phyloP scores from a whole-genome alignment of 2,797 vertebrate genomes.

The Nannoperca australis region DNA sequence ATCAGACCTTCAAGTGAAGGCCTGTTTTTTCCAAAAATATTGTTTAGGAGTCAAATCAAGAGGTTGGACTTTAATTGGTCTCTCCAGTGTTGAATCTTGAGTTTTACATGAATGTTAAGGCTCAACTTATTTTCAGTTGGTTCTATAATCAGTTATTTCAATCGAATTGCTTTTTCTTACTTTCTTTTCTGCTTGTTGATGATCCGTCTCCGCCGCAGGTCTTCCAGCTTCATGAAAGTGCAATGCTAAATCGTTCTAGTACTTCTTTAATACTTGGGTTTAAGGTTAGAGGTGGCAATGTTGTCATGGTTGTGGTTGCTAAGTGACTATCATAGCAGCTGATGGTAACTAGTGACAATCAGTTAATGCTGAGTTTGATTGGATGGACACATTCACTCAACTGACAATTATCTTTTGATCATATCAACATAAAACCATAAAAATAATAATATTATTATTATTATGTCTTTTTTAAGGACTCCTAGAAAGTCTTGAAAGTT shows the following conservation, averaged over 20 bases:
- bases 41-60: slow-evolving; percentile 1
- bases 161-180: neutral
- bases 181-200: too few relatives aligned
- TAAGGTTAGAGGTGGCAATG: too few relatives aligned
- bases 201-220: neutral
- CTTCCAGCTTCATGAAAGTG: too few relatives aligned
- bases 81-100: neutral
- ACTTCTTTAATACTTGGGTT: too few relatives aligned
- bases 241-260: neutral
- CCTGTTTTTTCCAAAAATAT: slow-evolving; percentile 15
- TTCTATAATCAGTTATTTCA: too few relatives aligned
- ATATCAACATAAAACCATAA: neutral
- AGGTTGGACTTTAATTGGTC: neutral
- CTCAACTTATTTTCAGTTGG: neutral
- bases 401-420: neutral
- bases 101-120: neutral
- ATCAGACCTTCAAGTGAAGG: slow-evolving; percentile 29
- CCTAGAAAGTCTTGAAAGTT: too few relatives aligned
- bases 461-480: too few relatives aligned
- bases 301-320: too few relatives aligned
- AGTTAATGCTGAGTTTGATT: too few relatives aligned
- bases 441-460: neutral
- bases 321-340: too few relatives aligned
- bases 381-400: neutral
- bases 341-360: neutral